Conservation (phyloP, 2,888 invertebrate species). For the Atrina japonica region DNA sequence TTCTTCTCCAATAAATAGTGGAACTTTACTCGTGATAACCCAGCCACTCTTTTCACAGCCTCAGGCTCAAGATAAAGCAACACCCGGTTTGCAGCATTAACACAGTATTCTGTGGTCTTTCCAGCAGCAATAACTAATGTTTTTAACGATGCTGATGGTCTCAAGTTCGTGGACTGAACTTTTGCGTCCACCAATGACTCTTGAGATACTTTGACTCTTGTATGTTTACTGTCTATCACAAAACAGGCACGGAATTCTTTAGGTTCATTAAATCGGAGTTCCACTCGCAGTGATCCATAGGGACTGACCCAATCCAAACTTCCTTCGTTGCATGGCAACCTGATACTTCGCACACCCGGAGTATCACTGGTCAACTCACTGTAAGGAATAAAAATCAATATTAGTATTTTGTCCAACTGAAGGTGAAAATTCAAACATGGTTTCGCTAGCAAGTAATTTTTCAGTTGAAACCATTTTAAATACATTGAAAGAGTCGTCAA, state of each 20-base stretch:
- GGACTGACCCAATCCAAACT: conserved; percentile 65
- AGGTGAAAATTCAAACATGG: no score
- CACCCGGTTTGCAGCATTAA: conserved; percentile 49
- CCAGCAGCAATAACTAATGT: conserved; percentile 50
- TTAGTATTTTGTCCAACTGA: no score
- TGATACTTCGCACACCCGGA: conserved; percentile 52
- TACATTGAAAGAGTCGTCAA: no score
- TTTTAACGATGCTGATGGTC: conserved; percentile 40
- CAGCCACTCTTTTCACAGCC: conserved; percentile 45
- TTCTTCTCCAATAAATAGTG: conserved; percentile 56
- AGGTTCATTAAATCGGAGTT: conserved; percentile 49
- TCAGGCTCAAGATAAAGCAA: conserved; percentile 65
- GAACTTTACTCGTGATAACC: conserved; percentile 55
- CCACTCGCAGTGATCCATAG: conserved; percentile 59
- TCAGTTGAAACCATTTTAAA: no score
- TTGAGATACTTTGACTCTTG: conserved; percentile 58
- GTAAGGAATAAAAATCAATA: conserved; percentile 47
- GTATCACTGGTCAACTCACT: conserved; percentile 50
- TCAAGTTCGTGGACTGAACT: conserved; percentile 6
- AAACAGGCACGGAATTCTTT: conserved; percentile 57
- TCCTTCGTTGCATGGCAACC: conserved; percentile 60
- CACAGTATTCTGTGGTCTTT: conserved; percentile 58
- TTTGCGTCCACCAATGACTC: conserved; percentile 43
- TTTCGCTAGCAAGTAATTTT: no score
- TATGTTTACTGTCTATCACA: conserved; percentile 51